Evolutionary conservation across 2,888 invertebrate genomes (phyloP).

Genomic region (Siphlonurus alternatus): DNA sequence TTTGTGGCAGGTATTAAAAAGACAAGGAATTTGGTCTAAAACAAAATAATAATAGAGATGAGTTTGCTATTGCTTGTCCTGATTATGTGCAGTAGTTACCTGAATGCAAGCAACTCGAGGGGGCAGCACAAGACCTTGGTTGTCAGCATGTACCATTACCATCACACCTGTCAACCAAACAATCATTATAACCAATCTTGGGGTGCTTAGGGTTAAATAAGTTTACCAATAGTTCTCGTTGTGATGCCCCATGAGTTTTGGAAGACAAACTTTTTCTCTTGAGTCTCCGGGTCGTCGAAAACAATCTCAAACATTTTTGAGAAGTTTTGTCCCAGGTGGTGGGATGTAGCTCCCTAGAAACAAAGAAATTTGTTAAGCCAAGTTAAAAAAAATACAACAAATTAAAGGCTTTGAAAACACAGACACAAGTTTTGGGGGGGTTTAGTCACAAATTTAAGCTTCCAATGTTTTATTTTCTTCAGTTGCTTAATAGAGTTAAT

Average conservation of each 20-base stretch:
- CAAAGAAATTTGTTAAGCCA: neutral
- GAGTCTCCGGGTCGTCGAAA: constrained; percentile 83
- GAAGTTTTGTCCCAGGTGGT: constrained; percentile 98
- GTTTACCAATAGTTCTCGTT: constrained; percentile 80
- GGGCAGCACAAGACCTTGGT: constrained; percentile 89
- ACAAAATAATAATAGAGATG: neutral
- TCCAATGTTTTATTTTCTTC: too few species aligned
- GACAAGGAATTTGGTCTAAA: neutral
- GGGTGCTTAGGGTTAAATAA: constrained; percentile 2
- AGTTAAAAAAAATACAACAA: neutral
- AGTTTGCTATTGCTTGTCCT: neutral
- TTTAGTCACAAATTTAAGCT: too few species aligned
- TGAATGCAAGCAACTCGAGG: constrained; percentile 81
- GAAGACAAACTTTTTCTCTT: constrained; percentile 72
- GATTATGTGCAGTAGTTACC: constrained; percentile 22
- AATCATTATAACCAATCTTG: too few species aligned
- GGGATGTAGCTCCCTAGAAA: constrained; percentile 79
- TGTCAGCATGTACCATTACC: constrained; percentile 79
- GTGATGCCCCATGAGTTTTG: constrained; percentile 99
- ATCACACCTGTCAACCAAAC: constrained; percentile 29
- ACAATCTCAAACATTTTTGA: constrained; percentile 98
- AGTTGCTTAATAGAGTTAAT: too few species aligned
- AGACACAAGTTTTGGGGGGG: neutral
- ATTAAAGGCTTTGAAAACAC: neutral
- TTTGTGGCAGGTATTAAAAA: neutral